Conservation (phyloP, 1,140 invertebrate genomes). For the Drosophila sp. region DNA sequence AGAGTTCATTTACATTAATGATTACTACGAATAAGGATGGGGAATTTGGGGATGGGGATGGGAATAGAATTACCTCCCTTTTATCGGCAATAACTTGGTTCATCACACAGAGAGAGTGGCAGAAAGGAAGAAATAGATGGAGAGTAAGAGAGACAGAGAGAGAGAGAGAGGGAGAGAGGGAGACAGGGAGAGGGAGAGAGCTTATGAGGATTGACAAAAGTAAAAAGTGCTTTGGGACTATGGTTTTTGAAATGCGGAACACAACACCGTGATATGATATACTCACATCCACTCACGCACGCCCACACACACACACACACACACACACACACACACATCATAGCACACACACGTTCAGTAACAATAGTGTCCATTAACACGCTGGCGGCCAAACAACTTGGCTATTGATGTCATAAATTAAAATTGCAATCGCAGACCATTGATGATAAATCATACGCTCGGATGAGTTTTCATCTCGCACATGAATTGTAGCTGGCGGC, state of each 20-base stretch:
- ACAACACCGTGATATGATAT: conserved; percentile 17
- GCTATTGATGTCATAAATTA: conserved; percentile 66
- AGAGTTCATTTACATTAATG: conserved; percentile 15
- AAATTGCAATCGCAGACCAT: conserved; percentile 66
- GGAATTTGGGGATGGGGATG: too few species aligned
- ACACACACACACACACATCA: conserved; percentile 26
- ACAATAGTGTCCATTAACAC: conserved; percentile 66
- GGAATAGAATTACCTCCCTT: background rate
- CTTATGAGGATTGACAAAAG: conserved; percentile 17
- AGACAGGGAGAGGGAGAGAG: background rate
- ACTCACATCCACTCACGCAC: conserved; percentile 4
- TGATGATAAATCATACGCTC: conserved; percentile 67
- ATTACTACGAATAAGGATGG: background rate
- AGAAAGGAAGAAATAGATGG: too few species aligned
- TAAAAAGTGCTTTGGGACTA: conserved; percentile 17
- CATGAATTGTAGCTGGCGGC: conserved; percentile 64
- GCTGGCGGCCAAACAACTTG: conserved; percentile 59
- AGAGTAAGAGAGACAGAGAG: background rate
- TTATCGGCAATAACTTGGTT: conserved; percentile 9
- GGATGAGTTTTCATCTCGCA: conserved; percentile 65
- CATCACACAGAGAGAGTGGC: background rate
- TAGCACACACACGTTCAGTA: conserved; percentile 46
- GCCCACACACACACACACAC: conserved; percentile 8
- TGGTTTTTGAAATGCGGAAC: conserved; percentile 19
- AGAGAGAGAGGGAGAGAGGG: background rate